Evolutionary conservation across 2,797 vertebrate species (phyloP), one percentile per base, ranked within the genome.

Genomic region (Hypotaenidia okinawae): DNA sequence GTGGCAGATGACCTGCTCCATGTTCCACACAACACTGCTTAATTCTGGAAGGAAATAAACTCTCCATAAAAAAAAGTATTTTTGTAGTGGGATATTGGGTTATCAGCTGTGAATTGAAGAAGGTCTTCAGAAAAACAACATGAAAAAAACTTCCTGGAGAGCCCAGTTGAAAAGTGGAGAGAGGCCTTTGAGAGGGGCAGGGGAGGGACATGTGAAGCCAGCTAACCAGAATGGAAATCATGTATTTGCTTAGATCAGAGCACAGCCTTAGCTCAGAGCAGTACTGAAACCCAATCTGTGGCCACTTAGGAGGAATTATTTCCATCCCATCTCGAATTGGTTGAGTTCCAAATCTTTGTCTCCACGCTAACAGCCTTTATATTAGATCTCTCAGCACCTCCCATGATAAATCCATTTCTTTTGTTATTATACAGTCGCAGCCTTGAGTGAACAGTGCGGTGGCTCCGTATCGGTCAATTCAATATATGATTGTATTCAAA

Each of bases 291-390:
- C 75, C 62, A 55, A 64, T 73, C 91, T 89, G 58, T 47, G 57
- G 27, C 51, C 82, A 24, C 81, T 93, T 91, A 81, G 9, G 87
- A 51, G 84, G 82, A 94, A 90, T 80, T 84, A 69, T 39, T 89
- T 79, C 52, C 61, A 0, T 79, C 69, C 45, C 19, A 37, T 41
- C 77, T 57, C 5, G 0, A 19, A 70, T 78, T 95, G 86, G 64
- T 86, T 35, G 85, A 76, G 39, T 87, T 94, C 87, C 95, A 91
- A 30, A 35, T 85, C 80, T 67, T 58, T 62, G 63, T 76, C 59
- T 61, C 75, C 30, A 76, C 95, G 73, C 94, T 94, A 79, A 67
- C 68, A 80, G 72, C 58, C 74, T 33, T 52, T 64, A 10, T 49
- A 5, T 43, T 61, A 45, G 64, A 72, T 81, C 72, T 82, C 69